Evolutionary conservation across 2,797 vertebrate species (phyloP), one percentile per base, ranked within the genome.

Genomic region (Erpetoichthys calabaricus): DNA sequence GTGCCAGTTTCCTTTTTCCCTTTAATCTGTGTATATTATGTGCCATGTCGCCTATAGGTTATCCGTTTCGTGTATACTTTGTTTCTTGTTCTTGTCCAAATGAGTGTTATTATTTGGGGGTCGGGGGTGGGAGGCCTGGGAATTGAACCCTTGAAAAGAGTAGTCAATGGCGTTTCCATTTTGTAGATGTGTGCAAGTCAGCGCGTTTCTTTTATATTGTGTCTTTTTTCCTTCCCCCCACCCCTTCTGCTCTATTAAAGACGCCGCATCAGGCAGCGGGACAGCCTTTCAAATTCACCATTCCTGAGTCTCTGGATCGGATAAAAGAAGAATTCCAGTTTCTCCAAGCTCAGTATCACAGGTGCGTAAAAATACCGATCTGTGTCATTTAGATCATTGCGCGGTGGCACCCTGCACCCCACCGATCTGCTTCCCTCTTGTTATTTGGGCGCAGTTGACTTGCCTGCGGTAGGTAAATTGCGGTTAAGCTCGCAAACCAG

Each of bases 301-400:
- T 96, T 75, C 90, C 92, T 51, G 91, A 96, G 67, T 94, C 91
- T 46, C 75, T 94, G 80, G 92, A 96, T 71, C 87, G 92, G 67
- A 96, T 96, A 78, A 96, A 96, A 70, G 92, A 96, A 71, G 92
- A 94, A 76, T 94, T 96, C 77, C 91, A 94, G 82, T 96, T 94
- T 67, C 85, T 94, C 42, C 92, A 94, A 78, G 92, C 91, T 2
- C 92, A 94, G 80, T 94, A 94, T 81, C 90, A 94, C 90, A 93
- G 92, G 92, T 88, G 79, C 77, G 77, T 64, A 64, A 9, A 51
- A 25, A 25, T 25, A 25, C 45, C 4, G 5, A 25, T 25, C 25
- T 25, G 25, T 25, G 25, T 25, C 25, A 25, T 25, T 25, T 25
- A 25, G 25, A 25, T 25, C 25, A 25, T 25, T 25, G 25, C 25